Evolutionary conservation across 2,888 invertebrate genomes (phyloP).

Genomic region (Tipula vernalis): DNA sequence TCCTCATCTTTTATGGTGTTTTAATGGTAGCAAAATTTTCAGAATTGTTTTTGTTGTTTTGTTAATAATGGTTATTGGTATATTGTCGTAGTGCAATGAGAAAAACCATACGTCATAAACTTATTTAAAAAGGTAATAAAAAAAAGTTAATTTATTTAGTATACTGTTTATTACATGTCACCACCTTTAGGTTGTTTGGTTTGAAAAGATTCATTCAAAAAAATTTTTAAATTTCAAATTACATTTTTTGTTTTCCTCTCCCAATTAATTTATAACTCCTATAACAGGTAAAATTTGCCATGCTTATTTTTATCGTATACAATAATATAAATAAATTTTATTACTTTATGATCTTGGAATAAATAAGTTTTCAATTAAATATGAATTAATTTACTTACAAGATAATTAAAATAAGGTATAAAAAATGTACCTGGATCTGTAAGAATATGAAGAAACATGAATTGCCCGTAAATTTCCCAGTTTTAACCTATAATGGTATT

Average conservation of each 20-base stretch:
- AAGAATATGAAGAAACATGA: too few species aligned
- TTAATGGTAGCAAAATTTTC: neutral
- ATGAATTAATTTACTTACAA: too few species aligned
- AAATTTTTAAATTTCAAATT: neutral
- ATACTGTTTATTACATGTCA: neutral
- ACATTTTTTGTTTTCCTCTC: neutral
- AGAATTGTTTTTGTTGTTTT: neutral
- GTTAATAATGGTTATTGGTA: too few species aligned
- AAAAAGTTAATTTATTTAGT: neutral
- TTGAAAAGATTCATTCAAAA: neutral
- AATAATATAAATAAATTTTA: too few species aligned
- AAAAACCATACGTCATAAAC: neutral
- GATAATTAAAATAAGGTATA: too few species aligned
- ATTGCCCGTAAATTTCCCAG: too few species aligned
- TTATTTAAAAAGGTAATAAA: neutral
- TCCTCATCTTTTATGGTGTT: neutral
- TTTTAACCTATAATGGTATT: too few species aligned
- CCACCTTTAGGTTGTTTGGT: neutral
- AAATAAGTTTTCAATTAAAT: too few species aligned
- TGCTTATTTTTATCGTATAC: too few species aligned
- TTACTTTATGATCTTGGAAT: too few species aligned
- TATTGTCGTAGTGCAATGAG: neutral
- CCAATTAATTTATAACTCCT: neutral
- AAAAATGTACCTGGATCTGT: too few species aligned
- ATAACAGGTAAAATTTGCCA: neutral